These are phyloP conservation scores for Nothocercus nigrocapillus DNA, from an alignment of 2,113 vertebrate species.

Conservation along the genomic window DNA sequence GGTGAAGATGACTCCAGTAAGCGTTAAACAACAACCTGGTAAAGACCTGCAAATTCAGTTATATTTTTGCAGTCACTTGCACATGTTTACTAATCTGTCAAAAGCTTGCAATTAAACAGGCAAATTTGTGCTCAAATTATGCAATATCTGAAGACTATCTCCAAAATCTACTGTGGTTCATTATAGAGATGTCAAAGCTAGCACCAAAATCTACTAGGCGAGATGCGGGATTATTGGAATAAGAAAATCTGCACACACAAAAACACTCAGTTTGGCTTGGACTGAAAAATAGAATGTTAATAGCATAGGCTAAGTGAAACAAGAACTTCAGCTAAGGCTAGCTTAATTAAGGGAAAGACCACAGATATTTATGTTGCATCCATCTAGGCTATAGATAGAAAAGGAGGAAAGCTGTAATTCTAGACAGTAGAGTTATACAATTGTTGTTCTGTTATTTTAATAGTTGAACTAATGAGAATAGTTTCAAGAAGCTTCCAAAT, in stretches of 20 bases:
- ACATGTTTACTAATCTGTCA: not conserved
- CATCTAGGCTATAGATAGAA: not conserved
- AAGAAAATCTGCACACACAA: not conserved
- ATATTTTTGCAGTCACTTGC: not conserved
- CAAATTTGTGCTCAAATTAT: not conserved
- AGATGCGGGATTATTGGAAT: not conserved
- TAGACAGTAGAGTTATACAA: not conserved
- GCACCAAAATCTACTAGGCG: not conserved
- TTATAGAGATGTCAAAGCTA: not conserved
- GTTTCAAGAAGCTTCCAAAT: not conserved
- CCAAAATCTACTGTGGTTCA: not conserved
- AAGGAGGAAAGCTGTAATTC: not conserved
- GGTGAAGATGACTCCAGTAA: not conserved
- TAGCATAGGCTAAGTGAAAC: not conserved
- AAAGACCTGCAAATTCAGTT: not conserved
- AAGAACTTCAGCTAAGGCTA: not conserved
- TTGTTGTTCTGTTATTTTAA: not conserved
- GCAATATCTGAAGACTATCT: not conserved
- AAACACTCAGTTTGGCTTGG: not conserved
- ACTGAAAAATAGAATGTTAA: not conserved
- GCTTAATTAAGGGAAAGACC: not conserved
- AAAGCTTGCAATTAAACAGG: not conserved
- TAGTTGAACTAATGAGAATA: not conserved
- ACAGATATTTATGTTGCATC: not conserved
- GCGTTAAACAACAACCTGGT: not conserved